Conservation (phyloP, 2,888 invertebrate species). For the Epinotia ramella region DNA sequence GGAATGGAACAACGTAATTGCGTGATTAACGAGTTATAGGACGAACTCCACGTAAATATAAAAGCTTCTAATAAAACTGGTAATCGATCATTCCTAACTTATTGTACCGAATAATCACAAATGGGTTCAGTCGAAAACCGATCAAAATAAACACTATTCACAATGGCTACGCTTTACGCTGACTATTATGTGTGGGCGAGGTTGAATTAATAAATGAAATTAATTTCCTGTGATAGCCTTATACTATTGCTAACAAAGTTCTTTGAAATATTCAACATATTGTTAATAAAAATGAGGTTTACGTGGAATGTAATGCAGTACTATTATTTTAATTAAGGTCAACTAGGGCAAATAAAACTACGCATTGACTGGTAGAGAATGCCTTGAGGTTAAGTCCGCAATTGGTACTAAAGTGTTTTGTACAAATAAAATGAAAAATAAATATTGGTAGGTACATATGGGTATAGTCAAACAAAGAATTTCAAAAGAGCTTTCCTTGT, state of each 20-base stretch:
- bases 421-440: too few relatives aligned
- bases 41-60: too few relatives aligned
- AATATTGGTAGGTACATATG: neutral
- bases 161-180: neutral
- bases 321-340: conserved; percentile 21
- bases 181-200: conserved; percentile 4
- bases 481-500: too few relatives aligned
- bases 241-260: neutral
- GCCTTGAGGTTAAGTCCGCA: too few relatives aligned
- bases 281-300: neutral
- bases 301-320: neutral
- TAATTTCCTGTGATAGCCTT: conserved; percentile 18
- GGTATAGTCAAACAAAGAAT: too few relatives aligned
- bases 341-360: neutral
- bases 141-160: conserved; percentile 12
- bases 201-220: neutral
- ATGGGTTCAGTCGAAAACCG: neutral
- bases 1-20: too few relatives aligned
- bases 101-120: conserved; percentile 3
- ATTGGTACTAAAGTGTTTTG: too few relatives aligned
- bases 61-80: neutral
- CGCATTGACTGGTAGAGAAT: neutral
- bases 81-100: neutral
- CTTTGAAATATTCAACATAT: neutral
- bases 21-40: too few relatives aligned